Percentiles rank a stretch among this genome's conserved stretches.
Conservation (phyloP, 2,797 vertebrate genomes). For the Sebastes nivosus region DNA sequence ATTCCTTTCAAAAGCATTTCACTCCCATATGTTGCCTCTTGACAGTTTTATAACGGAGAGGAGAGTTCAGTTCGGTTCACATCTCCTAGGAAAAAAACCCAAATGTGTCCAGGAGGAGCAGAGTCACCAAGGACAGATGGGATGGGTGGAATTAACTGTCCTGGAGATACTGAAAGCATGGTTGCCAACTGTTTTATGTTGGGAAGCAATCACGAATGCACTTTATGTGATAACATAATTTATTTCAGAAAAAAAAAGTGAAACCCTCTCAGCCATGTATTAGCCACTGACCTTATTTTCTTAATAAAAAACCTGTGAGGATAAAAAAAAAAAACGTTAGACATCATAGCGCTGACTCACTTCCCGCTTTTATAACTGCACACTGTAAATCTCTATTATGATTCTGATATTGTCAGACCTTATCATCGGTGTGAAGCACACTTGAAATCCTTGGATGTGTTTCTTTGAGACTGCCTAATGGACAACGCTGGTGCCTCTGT, state of each 20-base stretch:
- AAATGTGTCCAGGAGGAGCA: background rate
- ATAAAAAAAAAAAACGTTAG: background rate
- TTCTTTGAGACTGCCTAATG: conserved; percentile 27
- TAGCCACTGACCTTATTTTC: conserved; percentile 18
- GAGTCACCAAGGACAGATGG: conserved; percentile 23
- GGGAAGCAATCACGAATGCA: conserved; percentile 39
- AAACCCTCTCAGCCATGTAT: conserved; percentile 5
- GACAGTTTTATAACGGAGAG: conserved; percentile 5
- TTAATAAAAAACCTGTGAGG: background rate
- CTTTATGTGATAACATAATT: conserved; percentile 38
- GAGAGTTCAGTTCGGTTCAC: background rate
- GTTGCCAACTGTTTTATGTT: conserved; percentile 29
- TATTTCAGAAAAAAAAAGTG: conserved; percentile 5
- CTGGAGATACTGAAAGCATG: conserved; percentile 11
- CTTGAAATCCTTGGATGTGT: conserved; percentile 12
- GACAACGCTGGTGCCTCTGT: conserved; percentile 27
- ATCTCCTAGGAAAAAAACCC: background rate
- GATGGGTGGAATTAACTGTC: conserved; percentile 17
- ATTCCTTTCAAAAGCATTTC: background rate
- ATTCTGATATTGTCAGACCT: background rate
- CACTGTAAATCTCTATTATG: conserved; percentile 13
- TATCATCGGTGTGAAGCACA: conserved; percentile 3
- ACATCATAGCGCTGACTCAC: conserved; percentile 23
- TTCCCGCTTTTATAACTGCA: conserved; percentile 13
- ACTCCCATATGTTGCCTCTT: background rate